Base-by-base conservation (phyloP, 1,140 invertebrate genomes). In the Drosophila cardini region DNA sequence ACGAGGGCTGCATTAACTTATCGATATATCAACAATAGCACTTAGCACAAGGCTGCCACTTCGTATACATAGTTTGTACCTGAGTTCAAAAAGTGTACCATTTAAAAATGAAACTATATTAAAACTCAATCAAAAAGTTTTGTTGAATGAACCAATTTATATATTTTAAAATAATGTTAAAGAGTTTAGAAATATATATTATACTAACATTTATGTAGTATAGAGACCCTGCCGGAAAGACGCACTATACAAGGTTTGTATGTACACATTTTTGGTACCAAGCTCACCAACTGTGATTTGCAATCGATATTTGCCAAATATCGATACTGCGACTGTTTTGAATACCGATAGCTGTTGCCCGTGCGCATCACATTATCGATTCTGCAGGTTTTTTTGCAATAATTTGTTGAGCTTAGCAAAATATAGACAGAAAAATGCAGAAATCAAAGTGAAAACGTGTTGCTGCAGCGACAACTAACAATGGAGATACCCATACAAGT, bases 401-500 rank as follows among this genome's bases (percentile, higher is more conserved):
- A 68, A 55, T 32, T 18, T 46, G 69, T 69, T 73, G 40, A 55
- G 56, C 16, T 43, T 21, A 36, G 34, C 48, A 45, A 87, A 79
- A 87, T 87, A 52, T 52, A 26, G 21, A 42, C 18, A 64, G 3
- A 56, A 75, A 78, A 46, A 63, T 48, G 64, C 40, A 32, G 34
- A 48, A 50, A 48, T 45, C 18, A 26, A 70, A 64, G 65, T 87
- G 74, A 87, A 82, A 72, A 64, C 42, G 15, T 36, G 21, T 42
- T 48, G 10, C 42, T 9, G 15, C 45, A 70, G 38, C 67, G 36
- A 55, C 45, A 67, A 43, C 5, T 40, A 46, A 76, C 30, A 43
- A 93, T 94, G 94, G 94, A 94, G 92, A 93, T 94, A 68, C 94
- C 94, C 42, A 94, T 94, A 52, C 94, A 94, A 93, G 94, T 94